Base-by-base conservation (phyloP, 1,140 invertebrate species). In the Samia ricini region DNA sequence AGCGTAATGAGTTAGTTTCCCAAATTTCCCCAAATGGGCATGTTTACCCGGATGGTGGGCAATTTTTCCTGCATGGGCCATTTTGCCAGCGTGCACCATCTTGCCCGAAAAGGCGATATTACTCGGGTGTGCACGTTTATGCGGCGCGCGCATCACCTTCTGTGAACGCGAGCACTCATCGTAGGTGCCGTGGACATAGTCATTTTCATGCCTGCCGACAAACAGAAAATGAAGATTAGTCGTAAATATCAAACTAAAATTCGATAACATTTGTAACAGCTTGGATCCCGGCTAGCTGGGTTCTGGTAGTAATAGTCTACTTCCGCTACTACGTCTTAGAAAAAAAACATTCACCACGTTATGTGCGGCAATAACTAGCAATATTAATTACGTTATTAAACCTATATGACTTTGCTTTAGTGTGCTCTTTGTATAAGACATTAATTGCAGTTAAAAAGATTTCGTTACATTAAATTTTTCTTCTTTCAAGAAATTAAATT, bases 101-200 rank as follows among this genome's bases (percentile, higher is more conserved):
- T 93, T 63, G 61, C 80, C 83, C 52, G 74, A 64, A 77, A 92
- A 80, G 8, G 83, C 66, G 22, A 77, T 75, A 71, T 91, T 91
- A 56, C 90, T 89, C 57, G 83, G 79, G 63, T 84, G 81, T 54
- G 82, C 81, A 8, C 89, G 88, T 75, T 93, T 93, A 73, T 92
- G 92, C 52, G 92, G 91, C 72, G 92, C 91, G 61, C 92, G 83
- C 88, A 93, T 91, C 66, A 92, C 91, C 81, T 93, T 62, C 93
- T 86, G 88, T 93, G 91, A 58, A 93, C 92, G 60, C 93, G 91
- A 21, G 92, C 86, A 64, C 91, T 91, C 91, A 93, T 92, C 36
- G 92, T 93, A 36, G 93, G 91, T 69, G 91, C 88, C 62, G 93
- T 94, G 62, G 93, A 93, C 91, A 94, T 93, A 63, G 93, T 94